phyloP scores from a whole-genome alignment of 2,888 invertebrate genomes.

The Acleris emargana region DNA sequence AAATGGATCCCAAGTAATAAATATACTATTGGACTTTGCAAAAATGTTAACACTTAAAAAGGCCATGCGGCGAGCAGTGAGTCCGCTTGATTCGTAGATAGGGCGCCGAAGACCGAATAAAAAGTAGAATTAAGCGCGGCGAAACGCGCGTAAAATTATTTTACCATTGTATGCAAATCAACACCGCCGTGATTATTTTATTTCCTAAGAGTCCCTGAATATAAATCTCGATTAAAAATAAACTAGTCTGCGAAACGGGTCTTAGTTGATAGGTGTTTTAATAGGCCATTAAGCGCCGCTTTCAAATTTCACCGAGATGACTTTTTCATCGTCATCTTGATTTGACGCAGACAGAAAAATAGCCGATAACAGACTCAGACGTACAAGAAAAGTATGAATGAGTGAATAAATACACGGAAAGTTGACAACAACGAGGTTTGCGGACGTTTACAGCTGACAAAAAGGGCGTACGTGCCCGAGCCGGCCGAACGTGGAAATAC shows the following conservation, averaged over 20 bases:
- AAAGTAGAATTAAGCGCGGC: constrained; percentile 82
- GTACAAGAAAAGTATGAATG: constrained; percentile 68
- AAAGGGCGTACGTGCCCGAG: constrained; percentile 64
- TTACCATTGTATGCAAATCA: constrained; percentile 84
- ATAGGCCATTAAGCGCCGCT: constrained; percentile 43
- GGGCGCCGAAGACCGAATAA: constrained; percentile 79
- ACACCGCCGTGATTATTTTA: constrained; percentile 82
- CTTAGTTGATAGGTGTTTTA: constrained; percentile 68
- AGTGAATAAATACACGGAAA: constrained; percentile 69
- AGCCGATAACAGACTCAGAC: constrained; percentile 44
- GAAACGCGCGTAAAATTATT: constrained; percentile 84
- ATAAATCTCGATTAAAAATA: constrained; percentile 80
- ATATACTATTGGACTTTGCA: constrained; percentile 48
- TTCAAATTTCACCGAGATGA: constrained; percentile 27
- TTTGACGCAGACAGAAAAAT: constrained; percentile 32
- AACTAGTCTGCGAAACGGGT: constrained; percentile 62
- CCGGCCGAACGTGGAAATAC: constrained; percentile 63
- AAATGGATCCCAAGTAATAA: constrained; percentile 28
- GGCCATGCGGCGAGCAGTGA: constrained; percentile 60
- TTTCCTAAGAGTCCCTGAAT: constrained; percentile 79
- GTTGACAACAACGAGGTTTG: constrained; percentile 65
- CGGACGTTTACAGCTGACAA: constrained; percentile 66
- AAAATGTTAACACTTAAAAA: constrained; percentile 80
- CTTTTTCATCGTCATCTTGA: constrained; percentile 23
- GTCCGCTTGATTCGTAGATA: constrained; percentile 82